Conservation (phyloP, 2,888 invertebrate genomes). For the Amphiduros pacificus region DNA sequence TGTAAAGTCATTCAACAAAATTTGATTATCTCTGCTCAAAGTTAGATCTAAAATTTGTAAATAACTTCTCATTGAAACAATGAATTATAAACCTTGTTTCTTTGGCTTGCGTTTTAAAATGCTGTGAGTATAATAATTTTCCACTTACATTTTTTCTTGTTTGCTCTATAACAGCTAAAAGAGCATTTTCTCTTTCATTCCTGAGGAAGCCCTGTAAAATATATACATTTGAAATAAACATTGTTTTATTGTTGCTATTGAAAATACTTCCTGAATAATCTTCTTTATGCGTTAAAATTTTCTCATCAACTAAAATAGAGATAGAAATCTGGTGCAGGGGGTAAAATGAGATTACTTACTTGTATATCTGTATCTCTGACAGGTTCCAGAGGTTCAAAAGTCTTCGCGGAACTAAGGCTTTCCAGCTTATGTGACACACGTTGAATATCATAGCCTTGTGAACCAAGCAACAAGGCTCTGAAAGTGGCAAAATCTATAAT, state of each 20-base stretch:
- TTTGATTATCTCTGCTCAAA: no score
- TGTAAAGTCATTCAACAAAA: slow-evolving; percentile 48
- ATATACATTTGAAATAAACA: no score
- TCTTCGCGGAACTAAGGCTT: slow-evolving; percentile 69
- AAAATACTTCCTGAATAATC: no score
- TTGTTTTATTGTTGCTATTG: no score
- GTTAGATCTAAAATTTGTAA: not conserved
- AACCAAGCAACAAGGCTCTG: slow-evolving; percentile 86
- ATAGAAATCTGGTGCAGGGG: no score
- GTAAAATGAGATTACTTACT: slow-evolving; percentile 36
- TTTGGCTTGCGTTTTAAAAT: not conserved
- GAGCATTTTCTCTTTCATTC: slow-evolving; percentile 92
- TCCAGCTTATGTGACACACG: slow-evolving; percentile 89
- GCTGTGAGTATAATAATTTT: not conserved
- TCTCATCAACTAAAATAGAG: no score
- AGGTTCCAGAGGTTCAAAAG: slow-evolving; percentile 82
- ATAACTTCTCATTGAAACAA: not conserved
- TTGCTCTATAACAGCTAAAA: slow-evolving; percentile 86
- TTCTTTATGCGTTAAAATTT: no score
- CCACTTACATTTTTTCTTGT: slow-evolving; percentile 60
- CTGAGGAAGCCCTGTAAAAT: slow-evolving; percentile 76
- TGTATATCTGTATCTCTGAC: slow-evolving; percentile 88
- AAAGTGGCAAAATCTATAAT: not conserved
- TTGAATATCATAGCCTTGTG: slow-evolving; percentile 91
- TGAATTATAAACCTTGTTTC: not conserved